phyloP scores from a whole-genome alignment of 2,888 invertebrate species.

The Conomelus anceps region DNA sequence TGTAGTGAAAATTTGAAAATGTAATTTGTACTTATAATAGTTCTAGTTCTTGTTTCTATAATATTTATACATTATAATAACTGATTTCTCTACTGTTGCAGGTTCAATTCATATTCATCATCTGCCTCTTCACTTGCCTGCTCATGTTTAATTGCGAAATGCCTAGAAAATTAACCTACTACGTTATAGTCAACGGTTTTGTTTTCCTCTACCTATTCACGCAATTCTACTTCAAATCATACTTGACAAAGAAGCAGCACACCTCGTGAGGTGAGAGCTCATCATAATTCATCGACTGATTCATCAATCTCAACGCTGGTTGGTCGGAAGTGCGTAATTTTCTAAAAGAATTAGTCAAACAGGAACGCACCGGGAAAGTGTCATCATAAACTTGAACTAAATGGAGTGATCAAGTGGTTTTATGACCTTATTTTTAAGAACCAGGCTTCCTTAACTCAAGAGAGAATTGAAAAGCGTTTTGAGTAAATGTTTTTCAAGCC shows the following conservation, averaged over 20 bases:
- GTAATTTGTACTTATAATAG: too few species aligned
- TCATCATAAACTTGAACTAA: too few species aligned
- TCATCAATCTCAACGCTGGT: not conserved
- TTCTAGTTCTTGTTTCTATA: not conserved
- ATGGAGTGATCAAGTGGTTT: too few species aligned
- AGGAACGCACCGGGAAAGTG: too few species aligned
- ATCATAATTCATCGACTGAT: not conserved
- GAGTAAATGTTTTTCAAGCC: too few species aligned
- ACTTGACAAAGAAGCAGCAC: slow-evolving; percentile 39
- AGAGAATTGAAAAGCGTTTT: too few species aligned
- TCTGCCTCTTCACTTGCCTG: slow-evolving; percentile 53
- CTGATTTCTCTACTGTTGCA: slow-evolving; percentile 39
- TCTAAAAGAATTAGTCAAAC: too few species aligned
- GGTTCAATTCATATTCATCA: slow-evolving; percentile 61
- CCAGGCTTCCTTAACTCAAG: too few species aligned
- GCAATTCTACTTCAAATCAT: slow-evolving; percentile 53
- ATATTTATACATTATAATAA: not conserved
- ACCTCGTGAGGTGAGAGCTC: not conserved
- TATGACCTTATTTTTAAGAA: too few species aligned
- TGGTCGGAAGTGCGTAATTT: not conserved
- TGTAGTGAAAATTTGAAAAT: too few species aligned
- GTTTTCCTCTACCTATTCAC: slow-evolving; percentile 55
- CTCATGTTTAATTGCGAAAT: slow-evolving; percentile 50
- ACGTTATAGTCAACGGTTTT: slow-evolving; percentile 49
- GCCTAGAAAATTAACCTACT: slow-evolving; percentile 50